Evolutionary conservation across 1,140 invertebrate genomes (phyloP).

Genomic region (Trichogramma pretiosum): DNA sequence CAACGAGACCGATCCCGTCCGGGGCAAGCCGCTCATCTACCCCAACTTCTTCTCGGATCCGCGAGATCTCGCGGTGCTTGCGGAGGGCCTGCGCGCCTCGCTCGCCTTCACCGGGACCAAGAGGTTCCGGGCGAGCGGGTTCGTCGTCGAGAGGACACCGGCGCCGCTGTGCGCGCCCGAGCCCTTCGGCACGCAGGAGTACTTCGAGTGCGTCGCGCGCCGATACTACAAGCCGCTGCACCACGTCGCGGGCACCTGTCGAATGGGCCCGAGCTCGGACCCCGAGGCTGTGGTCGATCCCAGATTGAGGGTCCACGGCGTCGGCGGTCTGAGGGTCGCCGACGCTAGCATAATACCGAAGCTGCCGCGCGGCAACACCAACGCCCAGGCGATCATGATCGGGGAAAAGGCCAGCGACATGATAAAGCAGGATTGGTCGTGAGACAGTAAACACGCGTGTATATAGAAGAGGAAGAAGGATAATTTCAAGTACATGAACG

Average conservation of each 20-base stretch:
- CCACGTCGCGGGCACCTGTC: constrained; percentile 44
- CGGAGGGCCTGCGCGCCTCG: constrained; percentile 39
- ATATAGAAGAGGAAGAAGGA: too few species aligned
- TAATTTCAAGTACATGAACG: too few species aligned
- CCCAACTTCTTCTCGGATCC: constrained; percentile 66
- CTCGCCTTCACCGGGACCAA: background rate
- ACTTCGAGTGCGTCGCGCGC: background rate
- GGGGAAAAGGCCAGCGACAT: constrained; percentile 45
- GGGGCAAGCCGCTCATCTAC: constrained; percentile 62
- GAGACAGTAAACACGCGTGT: too few species aligned
- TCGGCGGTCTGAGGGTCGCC: constrained; percentile 43
- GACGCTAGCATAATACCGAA: constrained; percentile 46
- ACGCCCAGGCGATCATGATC: constrained; percentile 47
- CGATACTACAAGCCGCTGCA: background rate
- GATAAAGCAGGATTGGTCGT: constrained; percentile 18
- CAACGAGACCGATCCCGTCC: constrained; percentile 55
- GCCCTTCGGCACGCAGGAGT: background rate
- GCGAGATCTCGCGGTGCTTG: constrained; percentile 49
- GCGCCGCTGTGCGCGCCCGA: background rate
- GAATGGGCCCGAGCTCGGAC: constrained; percentile 47
- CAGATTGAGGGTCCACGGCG: constrained; percentile 40
- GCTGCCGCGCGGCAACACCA: constrained; percentile 44
- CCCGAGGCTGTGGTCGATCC: constrained; percentile 50
- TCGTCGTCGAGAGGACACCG: background rate
- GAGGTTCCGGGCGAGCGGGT: background rate